phyloP scores from a whole-genome alignment of 2,113 vertebrate genomes.

The Melanerpes aurifrons region DNA sequence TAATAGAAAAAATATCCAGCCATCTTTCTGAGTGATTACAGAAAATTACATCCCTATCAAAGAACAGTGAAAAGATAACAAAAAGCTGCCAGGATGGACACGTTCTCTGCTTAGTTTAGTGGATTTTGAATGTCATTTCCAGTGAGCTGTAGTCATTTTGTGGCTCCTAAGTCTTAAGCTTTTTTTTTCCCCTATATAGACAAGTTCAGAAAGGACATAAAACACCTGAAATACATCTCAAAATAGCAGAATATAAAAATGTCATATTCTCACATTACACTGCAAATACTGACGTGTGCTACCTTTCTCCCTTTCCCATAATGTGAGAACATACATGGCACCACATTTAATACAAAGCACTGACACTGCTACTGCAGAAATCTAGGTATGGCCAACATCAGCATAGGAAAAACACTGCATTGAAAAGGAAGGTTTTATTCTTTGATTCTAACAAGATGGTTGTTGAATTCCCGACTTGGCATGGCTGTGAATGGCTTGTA shows the following conservation, averaged over 20 bases:
- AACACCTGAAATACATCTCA: neutral
- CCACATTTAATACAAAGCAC: neutral
- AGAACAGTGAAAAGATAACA: conserved; percentile 27
- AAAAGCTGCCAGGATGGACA: conserved; percentile 26
- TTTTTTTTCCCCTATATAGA: neutral
- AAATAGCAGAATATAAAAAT: neutral
- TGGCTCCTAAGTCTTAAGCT: neutral
- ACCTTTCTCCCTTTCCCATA: neutral
- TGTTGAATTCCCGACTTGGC: neutral
- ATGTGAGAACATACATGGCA: neutral
- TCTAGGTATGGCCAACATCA: neutral
- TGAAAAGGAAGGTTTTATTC: neutral
- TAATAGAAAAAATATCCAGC: conserved; percentile 62
- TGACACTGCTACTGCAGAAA: neutral
- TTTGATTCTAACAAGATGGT: neutral
- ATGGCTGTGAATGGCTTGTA: neutral
- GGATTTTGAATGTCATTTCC: conserved; percentile 10
- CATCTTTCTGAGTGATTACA: conserved; percentile 56
- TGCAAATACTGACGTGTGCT: neutral
- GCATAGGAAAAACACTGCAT: neutral
- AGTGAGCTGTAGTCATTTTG: accelerated
- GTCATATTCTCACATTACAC: neutral
- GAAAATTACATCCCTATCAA: conserved; percentile 52
- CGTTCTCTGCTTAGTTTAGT: conserved; percentile 23
- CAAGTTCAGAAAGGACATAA: neutral